Base-by-base conservation (phyloP, 2,113 vertebrate species). In the Noturus placidus region DNA sequence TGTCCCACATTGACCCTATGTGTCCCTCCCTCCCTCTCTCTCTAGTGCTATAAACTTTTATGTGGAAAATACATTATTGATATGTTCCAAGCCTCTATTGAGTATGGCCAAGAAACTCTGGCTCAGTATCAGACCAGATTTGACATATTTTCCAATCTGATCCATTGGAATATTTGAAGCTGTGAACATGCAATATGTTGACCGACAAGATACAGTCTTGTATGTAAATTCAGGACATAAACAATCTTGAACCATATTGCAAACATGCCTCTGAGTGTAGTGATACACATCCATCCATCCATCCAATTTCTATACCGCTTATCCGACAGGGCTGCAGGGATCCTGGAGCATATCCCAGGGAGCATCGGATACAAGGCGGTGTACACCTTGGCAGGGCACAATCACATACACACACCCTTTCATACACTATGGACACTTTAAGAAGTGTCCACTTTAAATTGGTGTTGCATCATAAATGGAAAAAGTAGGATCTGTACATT, bases 1-100 rank as follows among this genome's bases (percentile, higher is more conserved):
- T 89, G 88, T 89, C 87, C 77, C 72, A 89, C 87, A 87, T 22
- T 89, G 79, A 86, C 85, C 80, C 56, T 35, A 61, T 67, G 27
- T 87, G 82, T 77, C 77, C 80, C 80, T 87, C 76, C 69, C 59
- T 11, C 80, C 61, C 91, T 85, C 87, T 14, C 70, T 74, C 82
- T 9, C 88, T 65, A 63, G 22, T 81, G 80, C 15, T 38, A 83
- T 30, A 42, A 72, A 42, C 82, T 85, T 50, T 19, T 80, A 85
- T 82, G 69, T 82, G 78, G 57, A 87, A 87, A 81, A 81, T 67
- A 79, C n/a, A 79, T 50, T 22, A 35, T 33, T 35, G 19, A 57
- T 30, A 57, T 13, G 52, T 57, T 35, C 52, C 54, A 80, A 80
- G 78, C 78, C 19, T 0, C 78, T 35, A 35, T 30, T 57, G 3